phyloP scores from a whole-genome alignment of 1,140 invertebrate genomes.

The Caenorhabditis tropicalis region DNA sequence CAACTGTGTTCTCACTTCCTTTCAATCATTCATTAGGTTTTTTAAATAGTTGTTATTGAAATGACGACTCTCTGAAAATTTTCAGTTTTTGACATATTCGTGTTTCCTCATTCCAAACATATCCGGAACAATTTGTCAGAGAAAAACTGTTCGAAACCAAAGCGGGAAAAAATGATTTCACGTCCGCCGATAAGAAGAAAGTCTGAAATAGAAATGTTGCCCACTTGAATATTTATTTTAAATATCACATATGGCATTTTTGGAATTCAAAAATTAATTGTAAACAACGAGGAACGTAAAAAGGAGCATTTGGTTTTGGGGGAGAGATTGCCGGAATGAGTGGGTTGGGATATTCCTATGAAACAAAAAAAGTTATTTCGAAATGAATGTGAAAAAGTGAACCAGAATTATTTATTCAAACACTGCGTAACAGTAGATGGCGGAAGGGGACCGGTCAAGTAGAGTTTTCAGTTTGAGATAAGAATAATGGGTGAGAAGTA shows the following conservation, averaged over 20 bases:
- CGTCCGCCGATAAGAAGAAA: no score
- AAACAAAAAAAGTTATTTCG: neutral
- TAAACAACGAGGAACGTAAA: neutral
- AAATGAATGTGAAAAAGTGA: neutral
- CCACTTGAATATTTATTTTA: no score
- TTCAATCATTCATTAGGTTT: no score
- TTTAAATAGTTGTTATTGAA: no score
- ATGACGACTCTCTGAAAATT: no score
- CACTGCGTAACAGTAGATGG: neutral
- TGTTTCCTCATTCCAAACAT: no score
- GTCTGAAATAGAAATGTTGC: no score
- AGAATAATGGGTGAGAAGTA: conserved; percentile 96
- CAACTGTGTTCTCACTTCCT: no score
- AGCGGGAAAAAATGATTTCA: neutral
- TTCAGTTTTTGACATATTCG: no score
- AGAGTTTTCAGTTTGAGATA: conserved; percentile 63
- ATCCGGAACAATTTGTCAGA: no score
- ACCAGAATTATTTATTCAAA: conserved; percentile 1
- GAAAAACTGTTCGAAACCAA: no score
- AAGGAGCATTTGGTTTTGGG: neutral
- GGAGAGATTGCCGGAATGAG: neutral
- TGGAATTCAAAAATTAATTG: neutral
- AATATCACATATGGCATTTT: conserved; percentile 21
- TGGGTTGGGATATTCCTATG: neutral
- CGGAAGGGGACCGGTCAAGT: conserved; percentile 65